Evolutionary conservation across 2,888 invertebrate genomes (phyloP), one percentile per base, ranked within the genome.

Genomic region (Zaprionus bogoriensis): DNA sequence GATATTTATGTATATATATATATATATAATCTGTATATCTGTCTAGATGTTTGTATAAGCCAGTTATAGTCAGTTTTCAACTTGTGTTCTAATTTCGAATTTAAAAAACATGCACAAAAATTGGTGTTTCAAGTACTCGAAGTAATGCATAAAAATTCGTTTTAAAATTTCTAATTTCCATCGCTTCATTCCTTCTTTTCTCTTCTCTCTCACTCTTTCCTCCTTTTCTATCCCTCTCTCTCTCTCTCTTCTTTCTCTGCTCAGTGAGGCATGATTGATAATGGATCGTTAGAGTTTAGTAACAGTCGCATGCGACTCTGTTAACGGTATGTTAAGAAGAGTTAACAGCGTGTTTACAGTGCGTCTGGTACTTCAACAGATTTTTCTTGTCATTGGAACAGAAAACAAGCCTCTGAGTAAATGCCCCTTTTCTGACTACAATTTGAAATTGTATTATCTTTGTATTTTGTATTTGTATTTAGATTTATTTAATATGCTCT

Each of bases 101-200:
- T 51, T 39, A 22, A 58, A 41, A 52, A 79, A 62, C 28, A 67
- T 71, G 63, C 67, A 71, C 54, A 70, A 64, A 80, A 61, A 60
- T 84, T 77, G 81, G 68, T 81, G 82, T 81, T 72, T 72, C 85
- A 81, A 77, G 82, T 75, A 81, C 72, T 84, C 46, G 75, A 84
- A 80, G 81, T 77, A 69, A 83, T 79, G 73, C 57, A 66, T 73
- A 48, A 73, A 83, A 77, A 77, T 83, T 77, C 77, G 80, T 73
- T 67, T 58, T 55, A 61, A 54, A 51, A 10, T 39, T 25, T 60
- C 22, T 48, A 57, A 55, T 27, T 27, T 55, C 17, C 22, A 4
- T 41, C 30, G 2, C 14, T 22, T 22, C 12, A 47, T 28, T 27
- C 23, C 17, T 5, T 38, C 53, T 36, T 25, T 19, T 4, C 12